A percentile compares a stretch with the other conserved stretches of the same genome.
These are phyloP conservation scores for Callipepla californica DNA, from an alignment of 2,113 vertebrate species.

Conservation along the genomic window DNA sequence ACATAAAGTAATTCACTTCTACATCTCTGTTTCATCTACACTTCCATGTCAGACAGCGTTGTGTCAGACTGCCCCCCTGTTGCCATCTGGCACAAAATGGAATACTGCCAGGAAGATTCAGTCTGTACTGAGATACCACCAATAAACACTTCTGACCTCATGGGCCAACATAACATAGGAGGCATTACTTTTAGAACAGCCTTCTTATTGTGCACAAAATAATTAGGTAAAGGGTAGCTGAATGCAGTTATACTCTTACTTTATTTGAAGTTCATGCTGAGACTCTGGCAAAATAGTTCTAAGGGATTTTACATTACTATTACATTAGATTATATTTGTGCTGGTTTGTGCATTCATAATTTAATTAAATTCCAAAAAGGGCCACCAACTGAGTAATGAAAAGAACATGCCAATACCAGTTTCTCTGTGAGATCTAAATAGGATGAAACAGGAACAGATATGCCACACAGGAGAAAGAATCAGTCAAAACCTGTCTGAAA, in stretches of 20 bases:
- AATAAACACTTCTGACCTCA: no score
- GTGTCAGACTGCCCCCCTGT: no score
- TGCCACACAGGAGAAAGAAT: neutral
- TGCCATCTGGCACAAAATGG: no score
- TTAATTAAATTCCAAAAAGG: conserved; percentile 39
- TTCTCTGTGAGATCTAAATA: neutral
- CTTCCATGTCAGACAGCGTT: no score
- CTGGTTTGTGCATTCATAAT: conserved; percentile 3
- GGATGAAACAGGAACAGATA: neutral
- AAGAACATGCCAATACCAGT: neutral
- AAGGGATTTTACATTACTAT: neutral
- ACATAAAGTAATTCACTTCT: no score
- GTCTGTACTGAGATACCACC: no score
- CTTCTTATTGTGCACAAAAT: neutral
- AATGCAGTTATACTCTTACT: neutral
- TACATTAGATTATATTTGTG: neutral
- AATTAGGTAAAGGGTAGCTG: neutral
- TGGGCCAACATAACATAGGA: no score
- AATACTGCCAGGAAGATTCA: no score
- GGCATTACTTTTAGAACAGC: no score
- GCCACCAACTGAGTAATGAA: neutral
- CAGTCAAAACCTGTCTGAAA: conserved; percentile 5
- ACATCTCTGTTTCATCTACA: no score
- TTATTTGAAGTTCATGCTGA: neutral
- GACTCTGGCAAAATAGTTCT: neutral